phyloP scores from a whole-genome alignment of 1,140 invertebrate species.

The Pygmarrhopalites habei region DNA sequence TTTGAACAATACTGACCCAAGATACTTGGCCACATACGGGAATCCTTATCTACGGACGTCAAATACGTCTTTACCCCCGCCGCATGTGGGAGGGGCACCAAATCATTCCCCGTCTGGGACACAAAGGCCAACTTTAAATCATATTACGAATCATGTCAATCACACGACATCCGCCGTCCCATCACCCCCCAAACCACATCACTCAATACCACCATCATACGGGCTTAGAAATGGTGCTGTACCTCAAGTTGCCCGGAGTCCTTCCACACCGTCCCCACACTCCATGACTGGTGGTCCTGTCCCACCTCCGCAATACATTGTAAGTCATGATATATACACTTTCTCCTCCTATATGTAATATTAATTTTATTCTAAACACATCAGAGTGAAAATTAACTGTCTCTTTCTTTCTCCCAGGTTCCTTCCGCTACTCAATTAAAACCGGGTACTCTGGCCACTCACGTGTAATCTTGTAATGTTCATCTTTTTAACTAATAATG shows the following conservation, averaged over 20 bases:
- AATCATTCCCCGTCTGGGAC: constrained; percentile 10
- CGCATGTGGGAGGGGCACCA: constrained; percentile 27
- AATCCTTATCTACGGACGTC: constrained; percentile 71
- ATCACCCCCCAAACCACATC: constrained; percentile 39
- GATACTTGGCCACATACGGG: constrained; percentile 79
- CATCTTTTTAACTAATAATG: too few relatives aligned
- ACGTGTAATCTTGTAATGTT: constrained; percentile 49
- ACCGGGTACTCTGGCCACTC: constrained; percentile 53
- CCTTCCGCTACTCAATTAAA: constrained; percentile 47
- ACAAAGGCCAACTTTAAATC: constrained; percentile 1
- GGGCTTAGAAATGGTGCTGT: constrained; percentile 50
- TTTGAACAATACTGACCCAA: constrained; percentile 64
- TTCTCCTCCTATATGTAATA: too few relatives aligned
- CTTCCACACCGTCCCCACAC: constrained; percentile 45
- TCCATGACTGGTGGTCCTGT: constrained; percentile 38
- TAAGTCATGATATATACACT: too few relatives aligned
- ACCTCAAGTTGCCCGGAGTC: constrained; percentile 48
- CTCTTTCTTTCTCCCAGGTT: too few relatives aligned
- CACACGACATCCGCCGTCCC: too few relatives aligned
- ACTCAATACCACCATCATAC: constrained; percentile 39
- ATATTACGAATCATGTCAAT: constrained; percentile 18
- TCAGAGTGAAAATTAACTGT: too few relatives aligned
- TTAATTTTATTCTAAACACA: too few relatives aligned
- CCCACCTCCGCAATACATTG: constrained; percentile 49
- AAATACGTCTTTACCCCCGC: constrained; percentile 47